Evolutionary conservation across 2,888 invertebrate species (phyloP).

Genomic region (Drosophila nr. fundita): DNA sequence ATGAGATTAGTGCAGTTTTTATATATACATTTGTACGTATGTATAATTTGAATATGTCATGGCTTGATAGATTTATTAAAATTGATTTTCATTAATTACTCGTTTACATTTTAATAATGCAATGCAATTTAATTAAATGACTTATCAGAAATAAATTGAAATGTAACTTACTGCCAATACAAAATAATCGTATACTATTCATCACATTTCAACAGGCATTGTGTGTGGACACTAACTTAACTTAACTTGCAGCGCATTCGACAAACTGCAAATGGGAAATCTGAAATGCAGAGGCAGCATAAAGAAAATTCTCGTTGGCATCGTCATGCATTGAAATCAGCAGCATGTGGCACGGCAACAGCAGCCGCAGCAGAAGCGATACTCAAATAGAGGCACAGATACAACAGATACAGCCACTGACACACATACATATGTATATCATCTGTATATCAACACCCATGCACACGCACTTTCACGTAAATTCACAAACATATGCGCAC

Average conservation of each 20-base stretch:
- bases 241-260: constrained; percentile 33
- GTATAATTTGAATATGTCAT: not conserved
- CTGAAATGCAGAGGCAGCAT: constrained; percentile 64
- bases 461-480: constrained; percentile 2
- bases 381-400: constrained; percentile 23
- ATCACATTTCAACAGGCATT: not conserved
- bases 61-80: not conserved
- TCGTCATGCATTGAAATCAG: constrained; percentile 67
- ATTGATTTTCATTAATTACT: not conserved
- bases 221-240: constrained; percentile 1
- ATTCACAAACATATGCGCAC: constrained; percentile 24
- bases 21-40: no score
- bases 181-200: not conserved
- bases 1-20: not conserved
- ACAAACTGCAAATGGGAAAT: constrained; percentile 37
- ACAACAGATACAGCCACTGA: constrained; percentile 8
- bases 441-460: constrained; percentile 6
- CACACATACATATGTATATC: constrained; percentile 6
- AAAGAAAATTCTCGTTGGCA: constrained; percentile 40
- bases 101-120: not conserved
- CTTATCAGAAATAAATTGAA: constrained; percentile 1
- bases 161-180: not conserved
- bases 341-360: constrained; percentile 22
- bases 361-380: not conserved
- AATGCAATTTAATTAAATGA: not conserved